Percentiles rank a stretch among this genome's conserved stretches.
phyloP scores from a whole-genome alignment of 2,113 vertebrate species.

The Lophius piscatorius region DNA sequence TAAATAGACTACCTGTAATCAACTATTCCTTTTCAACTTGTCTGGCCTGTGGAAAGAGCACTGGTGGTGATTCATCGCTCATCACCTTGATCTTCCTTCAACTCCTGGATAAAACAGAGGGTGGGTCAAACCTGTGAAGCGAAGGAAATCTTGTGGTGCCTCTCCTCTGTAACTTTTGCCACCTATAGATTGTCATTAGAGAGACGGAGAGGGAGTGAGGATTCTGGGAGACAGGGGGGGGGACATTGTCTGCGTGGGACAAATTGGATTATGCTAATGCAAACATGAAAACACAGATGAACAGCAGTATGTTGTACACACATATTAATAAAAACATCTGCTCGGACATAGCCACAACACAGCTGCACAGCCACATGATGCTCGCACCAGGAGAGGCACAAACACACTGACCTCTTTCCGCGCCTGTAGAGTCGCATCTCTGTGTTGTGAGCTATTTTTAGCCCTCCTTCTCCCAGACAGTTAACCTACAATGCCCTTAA shows the following conservation, averaged over 20 bases:
- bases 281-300: constrained; percentile 21
- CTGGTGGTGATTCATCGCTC: constrained; percentile 12
- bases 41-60: constrained; percentile 23
- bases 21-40: constrained; percentile 63
- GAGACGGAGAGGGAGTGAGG: constrained; percentile 10
- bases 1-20: constrained; percentile 63
- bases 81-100: not conserved
- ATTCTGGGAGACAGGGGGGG: constrained; percentile 41
- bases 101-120: not conserved
- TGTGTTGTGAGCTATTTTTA: constrained; percentile 63
- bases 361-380: constrained; percentile 45
- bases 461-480: constrained; percentile 50
- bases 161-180: constrained; percentile 16
- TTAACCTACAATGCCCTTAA: constrained; percentile 54
- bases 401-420: constrained; percentile 63
- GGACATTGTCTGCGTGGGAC: constrained; percentile 29
- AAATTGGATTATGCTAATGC: constrained; percentile 38
- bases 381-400: constrained; percentile 47
- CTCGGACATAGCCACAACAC: constrained; percentile 16
- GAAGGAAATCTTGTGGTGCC: not conserved
- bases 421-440: constrained; percentile 48
- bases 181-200: constrained; percentile 29
- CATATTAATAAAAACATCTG: constrained; percentile 46
- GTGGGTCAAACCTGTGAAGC: constrained; percentile 14
- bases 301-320: constrained; percentile 8